Evolutionary conservation across 2,797 vertebrate genomes (phyloP), one percentile per base, ranked within the genome.

Genomic region (Apogon hyalosoma): DNA sequence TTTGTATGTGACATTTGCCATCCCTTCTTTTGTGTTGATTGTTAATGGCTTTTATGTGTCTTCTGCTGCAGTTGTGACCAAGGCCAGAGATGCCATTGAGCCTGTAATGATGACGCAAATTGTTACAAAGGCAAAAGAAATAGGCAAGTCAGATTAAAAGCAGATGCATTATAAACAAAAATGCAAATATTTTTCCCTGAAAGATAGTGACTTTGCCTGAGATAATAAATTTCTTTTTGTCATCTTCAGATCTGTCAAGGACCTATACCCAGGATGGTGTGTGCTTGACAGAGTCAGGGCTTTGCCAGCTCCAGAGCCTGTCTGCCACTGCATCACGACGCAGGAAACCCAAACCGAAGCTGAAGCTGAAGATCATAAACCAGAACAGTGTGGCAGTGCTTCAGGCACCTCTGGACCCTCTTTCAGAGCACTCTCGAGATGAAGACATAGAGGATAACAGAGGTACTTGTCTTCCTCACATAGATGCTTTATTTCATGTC

Each of bases 211-310:
- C 46, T 79, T 50, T 19, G 28, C 19, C 36, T 60, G 0, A 9
- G 1, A 1, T 15, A 11, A n/a, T 6, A 51, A 36, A 3, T 33
- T 24, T 50, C 15, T 43, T 18, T 68, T 46, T 31, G n/a, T 1
- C 40, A 1, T 55, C 50, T 82, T 73, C 91, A 99, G 98, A 99
- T 87, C 91, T 96, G 74, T 95, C 94, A 24, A 96, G 96, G 92
- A 99, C 97, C 10, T 99, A 98, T 86, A 99, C 98, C 54, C 98
- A 99, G 92, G 98, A 99, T 72, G 98, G 98, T 52, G 98, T 99
- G 79, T 99, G 97, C 88, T 91, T 99, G 91, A 99, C 98, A 2
- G 98, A 99, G 92, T 96, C 95, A 1, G 98, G 98, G 64, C 94
- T 98, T 88, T 97, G 95, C 71, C 98, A 98, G 93, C 94, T 99